phyloP scores from a whole-genome alignment of 2,888 invertebrate species.

The Bombyx huttoni region DNA sequence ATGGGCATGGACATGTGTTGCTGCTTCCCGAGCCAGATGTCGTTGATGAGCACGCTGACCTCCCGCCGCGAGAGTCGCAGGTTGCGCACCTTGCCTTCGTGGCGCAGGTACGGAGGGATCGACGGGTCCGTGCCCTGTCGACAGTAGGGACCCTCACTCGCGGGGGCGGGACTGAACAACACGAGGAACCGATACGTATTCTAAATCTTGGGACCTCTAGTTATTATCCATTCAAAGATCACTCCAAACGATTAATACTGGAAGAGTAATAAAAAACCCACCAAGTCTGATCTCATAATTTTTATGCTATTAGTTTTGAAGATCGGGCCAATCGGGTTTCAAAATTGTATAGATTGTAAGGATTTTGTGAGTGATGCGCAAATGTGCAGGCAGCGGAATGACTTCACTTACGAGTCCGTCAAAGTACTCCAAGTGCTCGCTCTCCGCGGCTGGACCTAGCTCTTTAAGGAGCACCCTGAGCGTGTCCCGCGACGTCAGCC shows the following conservation, averaged over 20 bases:
- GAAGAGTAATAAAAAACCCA: too few relatives aligned
- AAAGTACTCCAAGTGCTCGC: conserved; percentile 55
- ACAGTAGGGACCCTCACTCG: too few relatives aligned
- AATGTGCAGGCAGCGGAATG: background rate
- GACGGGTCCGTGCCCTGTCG: conserved; percentile 49
- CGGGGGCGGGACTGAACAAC: too few relatives aligned
- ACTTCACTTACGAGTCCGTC: conserved; percentile 47
- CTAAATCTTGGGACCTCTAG: too few relatives aligned
- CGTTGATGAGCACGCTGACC: conserved; percentile 55
- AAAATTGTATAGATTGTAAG: too few relatives aligned
- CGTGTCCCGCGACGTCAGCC: conserved; percentile 48
- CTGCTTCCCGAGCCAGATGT: conserved; percentile 57
- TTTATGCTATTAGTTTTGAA: too few relatives aligned
- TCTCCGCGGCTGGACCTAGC: conserved; percentile 59
- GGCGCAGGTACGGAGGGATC: conserved; percentile 54
- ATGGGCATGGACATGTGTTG: conserved; percentile 26
- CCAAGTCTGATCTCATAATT: too few relatives aligned
- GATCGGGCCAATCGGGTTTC: too few relatives aligned
- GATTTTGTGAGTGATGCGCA: background rate
- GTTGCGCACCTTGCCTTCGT: conserved; percentile 59
- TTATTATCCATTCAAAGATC: too few relatives aligned
- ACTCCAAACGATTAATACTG: too few relatives aligned
- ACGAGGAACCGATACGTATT: too few relatives aligned
- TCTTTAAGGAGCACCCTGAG: conserved; percentile 57
- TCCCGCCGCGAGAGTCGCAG: conserved; percentile 62